These are phyloP conservation scores for Lomographa bimaculata DNA, from an alignment of 2,888 invertebrate genomes.

Conservation along the genomic window DNA sequence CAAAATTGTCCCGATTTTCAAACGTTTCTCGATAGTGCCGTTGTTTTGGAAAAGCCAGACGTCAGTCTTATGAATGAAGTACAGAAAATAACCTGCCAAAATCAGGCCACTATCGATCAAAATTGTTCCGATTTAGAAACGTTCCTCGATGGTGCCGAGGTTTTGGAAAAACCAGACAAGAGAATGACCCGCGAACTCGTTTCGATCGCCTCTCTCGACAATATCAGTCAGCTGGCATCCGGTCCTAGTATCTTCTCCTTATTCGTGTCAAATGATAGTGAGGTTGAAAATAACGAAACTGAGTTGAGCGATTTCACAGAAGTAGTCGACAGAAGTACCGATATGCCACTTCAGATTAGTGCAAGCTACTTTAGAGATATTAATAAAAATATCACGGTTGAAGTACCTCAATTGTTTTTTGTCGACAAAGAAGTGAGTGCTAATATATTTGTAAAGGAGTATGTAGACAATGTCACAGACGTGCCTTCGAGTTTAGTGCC, in stretches of 20 bases:
- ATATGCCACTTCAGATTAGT: constrained; percentile 4
- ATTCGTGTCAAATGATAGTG: constrained; percentile 43
- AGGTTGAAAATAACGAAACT: not conserved
- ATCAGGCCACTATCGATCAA: constrained; percentile 31
- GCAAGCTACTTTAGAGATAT: constrained; percentile 2
- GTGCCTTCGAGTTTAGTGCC: constrained; percentile 50
- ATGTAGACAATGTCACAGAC: constrained; percentile 48
- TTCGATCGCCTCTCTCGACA: constrained; percentile 53
- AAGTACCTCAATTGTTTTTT: constrained; percentile 26
- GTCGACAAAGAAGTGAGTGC: constrained; percentile 60
- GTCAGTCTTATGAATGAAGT: no score
- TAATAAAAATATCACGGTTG: constrained; percentile 4
- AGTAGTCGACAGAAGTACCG: not conserved
- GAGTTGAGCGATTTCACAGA: not conserved
- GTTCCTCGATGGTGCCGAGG: constrained; percentile 42
- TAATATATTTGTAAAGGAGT: constrained; percentile 40
- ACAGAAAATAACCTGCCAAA: constrained; percentile 61
- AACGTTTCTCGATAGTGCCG: constrained; percentile 44
- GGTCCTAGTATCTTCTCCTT: constrained; percentile 49
- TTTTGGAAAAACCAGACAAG: constrained; percentile 30
- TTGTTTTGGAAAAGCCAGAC: constrained; percentile 30
- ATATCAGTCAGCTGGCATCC: constrained; percentile 49
- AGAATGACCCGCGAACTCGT: constrained; percentile 40
- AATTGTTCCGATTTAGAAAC: constrained; percentile 41
- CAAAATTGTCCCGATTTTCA: constrained; percentile 39